Evolutionary conservation across 2,113 vertebrate species (phyloP), one percentile per base, ranked within the genome.

Genomic region (Argyrosomus japonicus): DNA sequence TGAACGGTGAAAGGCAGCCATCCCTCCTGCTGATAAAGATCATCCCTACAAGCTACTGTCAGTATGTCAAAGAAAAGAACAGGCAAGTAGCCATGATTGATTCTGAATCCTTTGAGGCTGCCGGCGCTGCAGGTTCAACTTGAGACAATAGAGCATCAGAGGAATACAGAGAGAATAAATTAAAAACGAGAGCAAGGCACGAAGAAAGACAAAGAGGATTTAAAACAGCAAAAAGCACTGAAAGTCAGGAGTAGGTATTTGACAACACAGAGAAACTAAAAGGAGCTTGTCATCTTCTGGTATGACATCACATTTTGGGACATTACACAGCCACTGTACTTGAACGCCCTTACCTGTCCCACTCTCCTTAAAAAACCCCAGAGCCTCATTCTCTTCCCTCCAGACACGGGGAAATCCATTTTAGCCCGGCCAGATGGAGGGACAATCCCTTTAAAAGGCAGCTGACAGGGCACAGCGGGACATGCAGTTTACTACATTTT

Each of bases 381-480:
- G 1, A 75, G 45, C n/a, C 32, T 62, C 50, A 7, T 60, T 77
- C 50, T 78, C 32, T 14, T 65, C 63, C 74, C 19, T 2, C 43
- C 54, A 68, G 63, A 60, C 62, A 73, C 0, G 0, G 72, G 76
- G 58, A 77, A 81, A 70, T 81, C 70, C 51, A 6, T 77, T 83
- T 85, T 2, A 83, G 36, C 65, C 1, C 2, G 64, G 65, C 67
- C 80, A 84, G 77, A 68, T 10, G 70, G 77, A 77, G 71, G 82
- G 87, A 89, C 87, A 81, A 75, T 77, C 82, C 81, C 63, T 86
- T 56, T 75, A 84, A 86, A 73, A 80, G 58, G 65, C 81, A 1
- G 10, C 77, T 88, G 85, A 89, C 85, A 72, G 53, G 68, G 81
- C 85, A 77, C 85, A 87, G 76, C 32, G 5, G 85, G 83, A 82